A percentile compares a stretch with the other conserved stretches of the same genome.
These are phyloP conservation scores for Oligia strigilis DNA, from an alignment of 2,888 invertebrate genomes.

Conservation along the genomic window DNA sequence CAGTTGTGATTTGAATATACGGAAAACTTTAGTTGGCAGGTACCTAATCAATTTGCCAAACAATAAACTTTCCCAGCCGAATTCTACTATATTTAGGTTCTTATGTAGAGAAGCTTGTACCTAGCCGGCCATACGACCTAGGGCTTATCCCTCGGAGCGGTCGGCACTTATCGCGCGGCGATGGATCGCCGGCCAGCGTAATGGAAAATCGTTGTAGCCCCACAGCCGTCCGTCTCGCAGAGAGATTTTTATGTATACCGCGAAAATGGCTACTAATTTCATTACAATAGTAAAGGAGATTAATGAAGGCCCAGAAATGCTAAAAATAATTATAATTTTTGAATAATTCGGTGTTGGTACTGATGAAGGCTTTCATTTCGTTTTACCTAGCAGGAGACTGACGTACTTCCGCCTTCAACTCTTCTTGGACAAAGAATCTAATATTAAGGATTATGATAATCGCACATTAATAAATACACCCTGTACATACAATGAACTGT, in stretches of 20 bases:
- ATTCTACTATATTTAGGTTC: not conserved
- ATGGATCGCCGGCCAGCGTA: conserved; percentile 71
- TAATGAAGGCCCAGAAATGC: not conserved
- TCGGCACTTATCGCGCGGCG: conserved; percentile 67
- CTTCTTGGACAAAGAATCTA: not conserved
- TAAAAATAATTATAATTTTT: conserved; percentile 7
- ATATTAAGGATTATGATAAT: not conserved
- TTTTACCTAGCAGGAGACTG: not conserved
- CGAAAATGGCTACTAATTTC: conserved; percentile 28
- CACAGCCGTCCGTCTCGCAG: conserved; percentile 53
- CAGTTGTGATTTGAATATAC: not conserved
- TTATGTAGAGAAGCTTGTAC: not conserved
- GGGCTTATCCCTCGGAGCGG: conserved; percentile 58
- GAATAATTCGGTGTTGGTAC: not conserved
- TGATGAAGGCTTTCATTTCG: not conserved
- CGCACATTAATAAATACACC: not conserved
- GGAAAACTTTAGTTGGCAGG: not conserved
- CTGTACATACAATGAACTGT: not conserved
- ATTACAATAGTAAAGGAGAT: conserved; percentile 1
- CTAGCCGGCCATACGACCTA: conserved; percentile 28
- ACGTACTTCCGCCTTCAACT: no score
- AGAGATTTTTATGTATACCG: conserved; percentile 39
- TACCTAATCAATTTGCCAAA: not conserved
- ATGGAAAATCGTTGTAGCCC: conserved; percentile 80
- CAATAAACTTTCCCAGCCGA: not conserved